Base-by-base conservation (phyloP, 2,888 invertebrate genomes). In the Dyspetes luteomarginatus region DNA sequence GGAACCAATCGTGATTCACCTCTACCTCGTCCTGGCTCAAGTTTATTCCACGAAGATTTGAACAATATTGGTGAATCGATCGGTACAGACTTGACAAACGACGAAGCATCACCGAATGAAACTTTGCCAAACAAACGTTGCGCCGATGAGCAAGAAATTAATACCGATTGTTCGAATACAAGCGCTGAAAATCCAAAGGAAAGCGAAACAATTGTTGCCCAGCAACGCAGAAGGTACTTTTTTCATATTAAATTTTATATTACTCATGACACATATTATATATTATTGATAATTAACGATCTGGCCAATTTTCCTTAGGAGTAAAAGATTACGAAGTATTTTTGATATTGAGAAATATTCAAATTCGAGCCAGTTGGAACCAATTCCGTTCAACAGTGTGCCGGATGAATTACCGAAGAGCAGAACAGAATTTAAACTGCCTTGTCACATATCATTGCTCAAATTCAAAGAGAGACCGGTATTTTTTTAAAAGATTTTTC, bases 361-460 rank as follows among this genome's bases (percentile, higher is more conserved):
- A 2, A 82, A 82, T 30, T 62, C 77, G 45, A 83, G 83, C 30
- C 55, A 77, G 1, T 87, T 87, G 84, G 84, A 88, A 73, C 87
- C 90, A 41, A 90, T 90, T 82, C 86, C 89, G n/a, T 87, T 90
- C 68, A 81, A 87, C 64, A 78, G 86, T 41, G 82, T 87, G 45
- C 86, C 89, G 22, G 85, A 88, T 12, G 84, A 84, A 78, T 26
- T 84, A 12, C 80, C 85, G 0, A 85, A 73, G 58, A 75, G 77
- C 19, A 82, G 86, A 75, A 28, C 71, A 3, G 82, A 86, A 58
- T 86, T 90, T 26, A 88, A 88, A 78, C 68, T 89, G 36, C 89
- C 90, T 0, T 87, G 88, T 71, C 85, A 88, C 7, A 82, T 86
- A 28, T 85, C 87, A 12, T 76, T 86, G 15, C 52, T 86, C n/a